Conservation (phyloP, 2,797 vertebrate species). For the Scolopax rusticola region DNA sequence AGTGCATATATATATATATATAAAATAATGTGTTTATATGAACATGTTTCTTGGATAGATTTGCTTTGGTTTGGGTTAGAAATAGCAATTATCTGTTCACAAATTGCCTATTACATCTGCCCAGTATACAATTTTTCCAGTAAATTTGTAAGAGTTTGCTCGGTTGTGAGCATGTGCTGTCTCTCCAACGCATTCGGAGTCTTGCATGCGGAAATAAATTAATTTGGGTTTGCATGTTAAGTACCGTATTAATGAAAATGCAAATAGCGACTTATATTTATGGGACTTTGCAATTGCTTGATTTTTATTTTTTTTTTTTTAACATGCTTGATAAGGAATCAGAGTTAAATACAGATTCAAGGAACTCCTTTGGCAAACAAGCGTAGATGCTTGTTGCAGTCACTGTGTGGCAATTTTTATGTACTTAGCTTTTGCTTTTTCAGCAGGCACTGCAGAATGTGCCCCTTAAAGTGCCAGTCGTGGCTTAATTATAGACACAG, state of each 20-base stretch:
- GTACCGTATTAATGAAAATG: constrained; percentile 5
- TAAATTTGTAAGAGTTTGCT: constrained; percentile 32
- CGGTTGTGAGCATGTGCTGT: background rate
- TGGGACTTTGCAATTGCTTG: background rate
- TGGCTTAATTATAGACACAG: background rate
- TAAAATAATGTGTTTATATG: background rate
- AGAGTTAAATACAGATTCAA: background rate
- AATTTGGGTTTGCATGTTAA: background rate
- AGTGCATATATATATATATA: background rate
- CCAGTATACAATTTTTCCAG: constrained; percentile 4
- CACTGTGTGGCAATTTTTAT: background rate
- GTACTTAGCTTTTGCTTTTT: background rate
- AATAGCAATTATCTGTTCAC: constrained; percentile 38
- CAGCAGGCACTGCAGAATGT: background rate
- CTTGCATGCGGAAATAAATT: background rate
- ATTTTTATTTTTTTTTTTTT: background rate
- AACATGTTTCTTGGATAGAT: constrained; percentile 10
- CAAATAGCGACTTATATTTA: background rate
- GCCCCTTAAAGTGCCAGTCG: background rate
- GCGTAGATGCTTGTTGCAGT: background rate
- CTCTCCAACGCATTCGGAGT: background rate
- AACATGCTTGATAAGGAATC: background rate
- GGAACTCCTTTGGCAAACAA: background rate
- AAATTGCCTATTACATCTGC: constrained; percentile 42
- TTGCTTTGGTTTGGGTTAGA: constrained; percentile 39